Evolutionary conservation across 30 jellyfish, hydroid and myxozoan species (phyloP).

Genomic region (Mastigias papua): DNA sequence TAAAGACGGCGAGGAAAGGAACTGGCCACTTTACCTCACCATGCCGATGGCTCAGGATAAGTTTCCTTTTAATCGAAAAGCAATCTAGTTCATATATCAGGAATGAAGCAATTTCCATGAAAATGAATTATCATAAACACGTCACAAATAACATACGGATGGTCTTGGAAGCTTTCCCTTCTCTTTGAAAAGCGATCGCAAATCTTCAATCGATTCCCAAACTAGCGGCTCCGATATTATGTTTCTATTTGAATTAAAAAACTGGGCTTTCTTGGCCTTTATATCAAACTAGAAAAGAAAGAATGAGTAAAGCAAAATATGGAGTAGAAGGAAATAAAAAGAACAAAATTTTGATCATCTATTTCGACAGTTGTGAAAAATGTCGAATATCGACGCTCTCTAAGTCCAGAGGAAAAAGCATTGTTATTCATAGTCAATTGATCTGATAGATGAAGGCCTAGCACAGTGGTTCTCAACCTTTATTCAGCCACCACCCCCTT

Average conservation of each 20-base stretch:
- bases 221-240: constrained; percentile 56
- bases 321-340: background rate
- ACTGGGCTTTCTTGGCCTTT: constrained; percentile 61
- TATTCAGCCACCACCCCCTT: no score
- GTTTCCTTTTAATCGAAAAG: no score
- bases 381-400: no score
- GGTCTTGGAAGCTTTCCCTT: constrained; percentile 93
- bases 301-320: background rate
- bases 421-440: no score
- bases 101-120: background rate
- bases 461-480: no score
- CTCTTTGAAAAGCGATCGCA: constrained; percentile 85
- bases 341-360: background rate
- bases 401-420: no score
- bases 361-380: no score
- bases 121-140: background rate
- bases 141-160: constrained; percentile 58
- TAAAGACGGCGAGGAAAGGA: no score
- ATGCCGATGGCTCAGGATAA: no score
- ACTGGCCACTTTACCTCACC: no score
- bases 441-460: no score
- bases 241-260: constrained; percentile 57
- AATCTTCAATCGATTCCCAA: constrained; percentile 88
- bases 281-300: constrained; percentile 79
- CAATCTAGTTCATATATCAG: background rate